Conservation (phyloP, 2,113 vertebrate species). For the cattle (Bos taurus) region ARS-UCD2.0 NC_037346.1:47497001-47497500, state of each 20-base stretch:
- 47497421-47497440: not conserved
- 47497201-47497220: not conserved
- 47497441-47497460: not conserved
- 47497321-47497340: not conserved
- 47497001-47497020: not conserved
- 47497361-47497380: not conserved
- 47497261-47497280: rapidly evolving
- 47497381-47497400: not conserved
- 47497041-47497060: not conserved
- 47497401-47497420: not conserved
- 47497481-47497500: not conserved
- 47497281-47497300: not conserved
- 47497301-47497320: not conserved
- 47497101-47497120: not conserved
- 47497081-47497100: not conserved
- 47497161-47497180: not conserved
- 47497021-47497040: not conserved
- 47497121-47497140: not conserved
- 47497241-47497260: not conserved
- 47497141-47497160: not conserved
- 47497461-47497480: not conserved
- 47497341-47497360: not conserved
- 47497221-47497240: not conserved
- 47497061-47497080: not conserved
- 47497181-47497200: not conserved